Percentiles rank a stretch among this genome's conserved stretches.
Evolutionary conservation across 2,797 vertebrate genomes (phyloP).

Genomic region (Australoheros facetus): DNA sequence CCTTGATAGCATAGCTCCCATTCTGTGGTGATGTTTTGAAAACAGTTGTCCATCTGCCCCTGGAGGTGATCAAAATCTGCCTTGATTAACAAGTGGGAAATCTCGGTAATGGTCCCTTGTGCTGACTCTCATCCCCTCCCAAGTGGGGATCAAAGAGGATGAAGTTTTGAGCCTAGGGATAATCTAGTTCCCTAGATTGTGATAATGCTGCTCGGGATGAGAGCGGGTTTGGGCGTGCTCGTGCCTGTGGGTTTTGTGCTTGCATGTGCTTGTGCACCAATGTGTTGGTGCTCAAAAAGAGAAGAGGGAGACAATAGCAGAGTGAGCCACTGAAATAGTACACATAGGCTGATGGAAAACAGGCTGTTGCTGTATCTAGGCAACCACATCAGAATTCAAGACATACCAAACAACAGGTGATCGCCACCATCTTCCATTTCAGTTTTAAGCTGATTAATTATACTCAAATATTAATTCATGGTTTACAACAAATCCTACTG

Average conservation of each 20-base stretch:
- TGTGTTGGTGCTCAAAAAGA: constrained; percentile 37
- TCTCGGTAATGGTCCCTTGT: constrained; percentile 57
- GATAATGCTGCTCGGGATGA: constrained; percentile 78
- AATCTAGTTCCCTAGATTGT: constrained; percentile 80
- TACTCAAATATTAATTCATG: constrained; percentile 10
- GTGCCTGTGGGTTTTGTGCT: constrained; percentile 12
- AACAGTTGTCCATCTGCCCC: constrained; percentile 79
- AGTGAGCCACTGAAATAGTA: constrained; percentile 48
- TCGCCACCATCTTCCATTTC: constrained; percentile 40
- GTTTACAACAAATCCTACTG: background rate
- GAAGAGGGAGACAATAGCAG: constrained; percentile 45
- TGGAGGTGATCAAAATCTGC: constrained; percentile 77
- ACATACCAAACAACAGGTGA: constrained; percentile 63
- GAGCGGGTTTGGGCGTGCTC: constrained; percentile 33
- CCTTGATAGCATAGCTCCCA: constrained; percentile 24
- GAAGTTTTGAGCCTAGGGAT: constrained; percentile 76
- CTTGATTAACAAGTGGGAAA: constrained; percentile 77
- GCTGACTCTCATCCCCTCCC: constrained; percentile 68
- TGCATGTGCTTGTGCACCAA: constrained; percentile 20
- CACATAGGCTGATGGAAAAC: constrained; percentile 27
- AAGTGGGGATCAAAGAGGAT: constrained; percentile 74
- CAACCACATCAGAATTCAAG: constrained; percentile 71
- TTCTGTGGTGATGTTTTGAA: constrained; percentile 51
- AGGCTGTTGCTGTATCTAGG: constrained; percentile 68
- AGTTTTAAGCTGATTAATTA: constrained; percentile 27